Percentiles rank a stretch among this genome's conserved stretches.
phyloP scores from a whole-genome alignment of 2,797 vertebrate genomes.

The Anguilla obscura region DNA sequence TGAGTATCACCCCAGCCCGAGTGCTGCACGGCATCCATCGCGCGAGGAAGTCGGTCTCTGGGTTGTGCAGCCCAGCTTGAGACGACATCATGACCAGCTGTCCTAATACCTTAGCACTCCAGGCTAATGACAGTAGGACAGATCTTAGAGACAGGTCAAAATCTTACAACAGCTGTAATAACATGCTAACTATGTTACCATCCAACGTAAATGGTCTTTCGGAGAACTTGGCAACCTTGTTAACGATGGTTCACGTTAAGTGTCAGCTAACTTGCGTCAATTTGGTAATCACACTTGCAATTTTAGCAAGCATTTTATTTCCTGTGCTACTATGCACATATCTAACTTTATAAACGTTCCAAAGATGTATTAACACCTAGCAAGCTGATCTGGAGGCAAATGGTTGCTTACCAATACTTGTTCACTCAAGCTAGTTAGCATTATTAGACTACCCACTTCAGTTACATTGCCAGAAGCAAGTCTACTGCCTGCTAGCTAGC shows the following conservation, averaged over 20 bases:
- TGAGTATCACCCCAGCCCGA: slow-evolving; percentile 84
- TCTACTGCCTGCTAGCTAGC: not conserved
- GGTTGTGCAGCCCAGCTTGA: slow-evolving; percentile 68
- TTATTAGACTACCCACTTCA: not conserved
- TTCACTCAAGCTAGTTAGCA: not conserved
- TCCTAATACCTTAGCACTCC: not conserved
- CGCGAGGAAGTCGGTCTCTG: slow-evolving; percentile 72
- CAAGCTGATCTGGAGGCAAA: not conserved
- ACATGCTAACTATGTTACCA: not conserved
- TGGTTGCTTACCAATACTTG: not conserved
- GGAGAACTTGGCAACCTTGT: not conserved
- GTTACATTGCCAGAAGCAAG: not conserved
- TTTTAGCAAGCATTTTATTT: no score
- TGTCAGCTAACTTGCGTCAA: not conserved
- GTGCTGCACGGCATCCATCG: slow-evolving; percentile 78
- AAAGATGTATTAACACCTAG: not conserved
- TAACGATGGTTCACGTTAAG: not conserved
- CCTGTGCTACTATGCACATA: no score
- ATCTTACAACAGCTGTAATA: slow-evolving; percentile 42
- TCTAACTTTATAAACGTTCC: no score
- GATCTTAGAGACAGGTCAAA: slow-evolving; percentile 55
- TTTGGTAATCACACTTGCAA: not conserved
- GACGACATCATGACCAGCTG: slow-evolving; percentile 71
- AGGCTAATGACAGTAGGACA: slow-evolving; percentile 58
- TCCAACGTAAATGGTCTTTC: not conserved